A percentile compares a stretch with the other conserved stretches of the same genome.
Conservation (phyloP, 1,140 invertebrate genomes). For the Aphaenogaster floridana region DNA sequence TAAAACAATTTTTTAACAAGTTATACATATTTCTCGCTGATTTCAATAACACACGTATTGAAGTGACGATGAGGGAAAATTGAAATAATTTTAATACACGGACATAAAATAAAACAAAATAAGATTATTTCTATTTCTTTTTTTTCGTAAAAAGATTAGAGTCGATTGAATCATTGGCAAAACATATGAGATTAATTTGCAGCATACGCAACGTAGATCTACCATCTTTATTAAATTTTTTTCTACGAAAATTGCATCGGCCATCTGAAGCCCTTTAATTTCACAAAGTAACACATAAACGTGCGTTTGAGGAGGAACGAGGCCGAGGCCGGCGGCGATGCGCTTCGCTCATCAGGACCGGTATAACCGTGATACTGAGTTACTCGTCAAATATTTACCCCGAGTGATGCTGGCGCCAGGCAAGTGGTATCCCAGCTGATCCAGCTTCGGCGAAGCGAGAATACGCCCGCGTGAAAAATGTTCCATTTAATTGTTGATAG, state of each 20-base stretch:
- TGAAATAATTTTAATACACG: slow-evolving; percentile 1
- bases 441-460: slow-evolving; percentile 30
- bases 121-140: not conserved
- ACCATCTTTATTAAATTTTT: not conserved
- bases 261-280: slow-evolving; percentile 68
- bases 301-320: slow-evolving; percentile 61
- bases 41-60: not conserved
- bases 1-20: not conserved
- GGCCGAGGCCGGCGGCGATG: slow-evolving; percentile 52
- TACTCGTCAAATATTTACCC: slow-evolving; percentile 80
- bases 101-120: not conserved
- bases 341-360: slow-evolving; percentile 73
- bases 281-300: slow-evolving; percentile 71
- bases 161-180: not conserved
- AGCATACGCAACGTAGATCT: not conserved
- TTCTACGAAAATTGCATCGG: not conserved
- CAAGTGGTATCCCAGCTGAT: slow-evolving; percentile 61
- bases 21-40: not conserved
- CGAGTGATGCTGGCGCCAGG: slow-evolving; percentile 66
- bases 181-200: slow-evolving; percentile 8
- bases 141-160: not conserved
- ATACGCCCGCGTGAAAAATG: slow-evolving; percentile 52
- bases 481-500: slow-evolving; percentile 56
- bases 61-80: not conserved
- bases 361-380: slow-evolving; percentile 73